A percentile compares a stretch with the other conserved stretches of the same genome.
These are phyloP conservation scores for Oscheius sp. DNA, from an alignment of 2,888 invertebrate species.

Conservation along the genomic window DNA sequence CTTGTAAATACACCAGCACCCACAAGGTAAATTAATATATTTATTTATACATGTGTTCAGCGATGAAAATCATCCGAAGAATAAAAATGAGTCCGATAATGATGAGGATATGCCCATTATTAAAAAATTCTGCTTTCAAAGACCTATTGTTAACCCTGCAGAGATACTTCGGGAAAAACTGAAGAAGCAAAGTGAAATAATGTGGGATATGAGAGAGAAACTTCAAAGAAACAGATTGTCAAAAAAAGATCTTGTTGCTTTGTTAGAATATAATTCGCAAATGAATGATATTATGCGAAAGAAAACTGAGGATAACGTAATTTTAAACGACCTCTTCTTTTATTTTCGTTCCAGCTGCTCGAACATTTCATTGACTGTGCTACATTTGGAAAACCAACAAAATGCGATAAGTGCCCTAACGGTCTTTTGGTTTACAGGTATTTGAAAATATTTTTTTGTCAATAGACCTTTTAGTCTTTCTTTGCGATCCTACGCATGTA, in stretches of 20 bases:
- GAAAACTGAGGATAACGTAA: neutral
- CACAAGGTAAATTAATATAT: neutral
- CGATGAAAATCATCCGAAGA: neutral
- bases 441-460: neutral
- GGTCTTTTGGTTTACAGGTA: slow-evolving; percentile 51
- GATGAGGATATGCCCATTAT: slow-evolving; percentile 15
- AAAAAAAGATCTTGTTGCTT: neutral
- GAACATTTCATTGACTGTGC: slow-evolving; percentile 86
- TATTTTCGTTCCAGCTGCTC: slow-evolving; percentile 78
- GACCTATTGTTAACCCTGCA: slow-evolving; percentile 14
- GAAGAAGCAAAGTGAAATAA: slow-evolving; percentile 81
- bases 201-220: slow-evolving; percentile 81
- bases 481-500: slow-evolving; percentile 84
- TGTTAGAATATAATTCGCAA: slow-evolving; percentile 6
- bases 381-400: slow-evolving; percentile 86
- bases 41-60: neutral
- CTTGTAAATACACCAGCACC: neutral
- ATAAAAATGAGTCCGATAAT: neutral
- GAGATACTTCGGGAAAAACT: slow-evolving; percentile 16
- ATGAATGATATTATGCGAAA: slow-evolving; percentile 10
- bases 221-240: slow-evolving; percentile 74
- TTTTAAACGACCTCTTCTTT: neutral
- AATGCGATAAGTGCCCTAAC: slow-evolving; percentile 83
- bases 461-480: slow-evolving; percentile 6
- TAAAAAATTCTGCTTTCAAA: slow-evolving; percentile 17